These are phyloP conservation scores for Marasmarcha lunaedactyla DNA, from an alignment of 2,888 invertebrate genomes.

Conservation along the genomic window DNA sequence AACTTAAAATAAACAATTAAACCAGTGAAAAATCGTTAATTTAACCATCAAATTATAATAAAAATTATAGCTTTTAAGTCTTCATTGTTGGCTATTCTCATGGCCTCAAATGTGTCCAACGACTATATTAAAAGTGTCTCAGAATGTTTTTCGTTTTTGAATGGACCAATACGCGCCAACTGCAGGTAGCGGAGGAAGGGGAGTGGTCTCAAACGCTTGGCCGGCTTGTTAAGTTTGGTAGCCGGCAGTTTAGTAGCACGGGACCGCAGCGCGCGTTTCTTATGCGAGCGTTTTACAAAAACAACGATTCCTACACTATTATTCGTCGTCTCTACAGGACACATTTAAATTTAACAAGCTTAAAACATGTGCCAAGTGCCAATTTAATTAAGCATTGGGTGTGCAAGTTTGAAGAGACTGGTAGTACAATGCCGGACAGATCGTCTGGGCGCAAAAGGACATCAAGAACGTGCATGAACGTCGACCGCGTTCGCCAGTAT, in stretches of 20 bases:
- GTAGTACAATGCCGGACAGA: conserved; percentile 19
- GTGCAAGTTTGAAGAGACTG: conserved; percentile 20
- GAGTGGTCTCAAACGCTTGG: conserved; percentile 10
- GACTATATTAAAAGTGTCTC: conserved; percentile 9
- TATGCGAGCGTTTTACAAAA: conserved; percentile 13
- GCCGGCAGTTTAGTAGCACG: conserved; percentile 13
- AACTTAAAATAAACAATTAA: too few species aligned
- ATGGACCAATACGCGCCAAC: conserved; percentile 7
- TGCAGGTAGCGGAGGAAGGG: conserved; percentile 9
- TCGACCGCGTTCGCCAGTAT: conserved; percentile 19
- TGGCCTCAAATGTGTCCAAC: too few species aligned
- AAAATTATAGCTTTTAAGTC: too few species aligned
- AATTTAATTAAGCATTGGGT: conserved; percentile 20
- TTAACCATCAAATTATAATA: too few species aligned
- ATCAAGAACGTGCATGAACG: conserved; percentile 19
- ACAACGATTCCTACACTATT: conserved; percentile 13
- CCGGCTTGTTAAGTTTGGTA: conserved; percentile 11
- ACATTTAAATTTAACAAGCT: conserved; percentile 13
- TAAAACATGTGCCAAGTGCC: conserved; percentile 13
- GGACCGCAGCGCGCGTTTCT: conserved; percentile 17
- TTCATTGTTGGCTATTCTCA: too few species aligned
- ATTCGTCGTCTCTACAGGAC: conserved; percentile 14
- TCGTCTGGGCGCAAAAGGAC: conserved; percentile 18
- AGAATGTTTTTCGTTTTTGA: conserved; percentile 11
- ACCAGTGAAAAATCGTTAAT: too few species aligned